Evolutionary conservation across 1,140 invertebrate species (phyloP), one percentile per base, ranked within the genome.

Genomic region (Procambarus clarkii): DNA sequence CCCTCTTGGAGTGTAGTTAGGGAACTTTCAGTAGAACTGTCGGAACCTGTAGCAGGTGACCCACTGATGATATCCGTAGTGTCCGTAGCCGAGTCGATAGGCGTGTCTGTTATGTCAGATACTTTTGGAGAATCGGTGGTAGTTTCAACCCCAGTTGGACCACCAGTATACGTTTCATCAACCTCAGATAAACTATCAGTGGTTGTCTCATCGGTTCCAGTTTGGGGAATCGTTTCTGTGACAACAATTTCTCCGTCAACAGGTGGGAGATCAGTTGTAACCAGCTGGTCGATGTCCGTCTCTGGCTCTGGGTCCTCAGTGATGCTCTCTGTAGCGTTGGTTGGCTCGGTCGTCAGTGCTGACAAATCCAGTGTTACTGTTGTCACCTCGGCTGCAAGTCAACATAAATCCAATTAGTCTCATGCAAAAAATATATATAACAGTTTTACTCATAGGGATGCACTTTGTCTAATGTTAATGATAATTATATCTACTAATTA

Each of bases 321-420:
- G 13, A 69, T 18, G 4, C 21, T 18, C 21, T 69, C 64, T 0
- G 64, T 69, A 13, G 21, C 64, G 1, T 21, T n/a, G 64, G 1
- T 69, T 11, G 64, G 64, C 13, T 64, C 18, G 45, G 46, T 80
- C 15, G 78, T 50, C 46, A 80, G 7, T 9, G 78, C 21, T 5
- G 8, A 48, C 5, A 15, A 18, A 48, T 71, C 60, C 18, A 85
- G 3, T 2, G 58, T 85, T 8, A 86, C 64, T 15, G 64, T 71
- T 48, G 69, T 82, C 8, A 86, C 58, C 60, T 91, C 82, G 21
- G 82, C 60, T 80, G 78, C 8, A 80, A 54, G n/a, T 46, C 4
- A n/a, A 80, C 18, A 69, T 13, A n/a, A n/a, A 69, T 18, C 50
- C 50, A 54, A 54, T 54, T 54, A 54, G 50, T 54, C 50, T 54